Conservation (phyloP, 1,140 invertebrate species). For the Thalassaphorura encarpata region DNA sequence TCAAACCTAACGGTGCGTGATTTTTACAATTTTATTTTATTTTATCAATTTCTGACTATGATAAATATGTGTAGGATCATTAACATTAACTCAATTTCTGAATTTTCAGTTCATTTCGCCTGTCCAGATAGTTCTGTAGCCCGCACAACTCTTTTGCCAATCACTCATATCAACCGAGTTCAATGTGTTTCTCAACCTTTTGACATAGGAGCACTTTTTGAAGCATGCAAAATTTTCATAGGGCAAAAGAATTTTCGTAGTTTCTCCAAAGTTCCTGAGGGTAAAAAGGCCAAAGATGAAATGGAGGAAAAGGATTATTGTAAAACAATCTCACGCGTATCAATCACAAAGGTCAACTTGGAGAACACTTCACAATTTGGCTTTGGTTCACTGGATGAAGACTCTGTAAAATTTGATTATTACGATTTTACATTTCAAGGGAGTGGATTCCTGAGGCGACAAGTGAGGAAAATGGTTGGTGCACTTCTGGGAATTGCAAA, state of each 20-base stretch:
- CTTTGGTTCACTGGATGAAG: conserved; percentile 6
- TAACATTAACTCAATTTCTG: too few relatives aligned
- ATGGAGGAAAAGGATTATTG: conserved; percentile 2
- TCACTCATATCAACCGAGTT: conserved; percentile 12
- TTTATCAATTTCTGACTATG: neutral
- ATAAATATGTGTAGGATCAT: too few relatives aligned
- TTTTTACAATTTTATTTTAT: neutral
- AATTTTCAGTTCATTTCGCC: neutral
- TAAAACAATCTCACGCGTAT: conserved; percentile 21
- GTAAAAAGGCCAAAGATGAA: neutral
- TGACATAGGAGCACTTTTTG: conserved; percentile 9
- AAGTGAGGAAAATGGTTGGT: conserved; percentile 57
- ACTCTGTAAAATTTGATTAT: conserved; percentile 12
- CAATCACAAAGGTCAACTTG: conserved; percentile 5
- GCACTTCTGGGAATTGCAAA: conserved; percentile 48
- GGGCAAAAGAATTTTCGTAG: conserved; percentile 24
- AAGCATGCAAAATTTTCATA: conserved; percentile 22
- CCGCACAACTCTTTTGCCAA: conserved; percentile 1
- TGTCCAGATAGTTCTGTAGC: too few relatives aligned
- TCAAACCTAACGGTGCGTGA: conserved; percentile 10
- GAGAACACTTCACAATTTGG: neutral
- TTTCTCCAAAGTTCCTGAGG: conserved; percentile 11
- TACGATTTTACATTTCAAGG: conserved; percentile 29
- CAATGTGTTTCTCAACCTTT: conserved; percentile 22
- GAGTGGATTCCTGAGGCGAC: conserved; percentile 28